A percentile compares a stretch with the other conserved stretches of the same genome.
phyloP scores from a whole-genome alignment of 2,113 vertebrate species.

The Egretta garzetta region DNA sequence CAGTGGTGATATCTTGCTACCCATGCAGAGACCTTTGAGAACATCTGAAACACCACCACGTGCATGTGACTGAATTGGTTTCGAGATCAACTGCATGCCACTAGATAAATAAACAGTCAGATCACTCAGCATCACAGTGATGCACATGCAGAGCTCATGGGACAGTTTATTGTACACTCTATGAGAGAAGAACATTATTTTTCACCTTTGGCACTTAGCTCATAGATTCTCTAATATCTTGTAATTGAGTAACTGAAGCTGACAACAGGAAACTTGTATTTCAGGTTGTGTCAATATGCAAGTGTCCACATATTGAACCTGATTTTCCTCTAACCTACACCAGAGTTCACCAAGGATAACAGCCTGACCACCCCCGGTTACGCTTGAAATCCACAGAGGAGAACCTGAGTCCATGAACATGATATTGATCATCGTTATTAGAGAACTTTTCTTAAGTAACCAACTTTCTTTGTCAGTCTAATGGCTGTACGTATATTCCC shows the following conservation, averaged over 20 bases:
- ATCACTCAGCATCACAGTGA: neutral
- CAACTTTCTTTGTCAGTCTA: neutral
- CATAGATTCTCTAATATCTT: neutral
- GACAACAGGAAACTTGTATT: neutral
- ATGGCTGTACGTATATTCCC: neutral
- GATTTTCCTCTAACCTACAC: neutral
- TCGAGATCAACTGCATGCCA: neutral
- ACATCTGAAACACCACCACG: neutral
- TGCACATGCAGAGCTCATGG: accelerated
- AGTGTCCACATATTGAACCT: neutral
- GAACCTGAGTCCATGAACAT: neutral
- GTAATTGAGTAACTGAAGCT: neutral
- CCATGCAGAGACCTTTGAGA: neutral
- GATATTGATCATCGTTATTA: neutral
- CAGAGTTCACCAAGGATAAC: neutral
- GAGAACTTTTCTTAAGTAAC: neutral
- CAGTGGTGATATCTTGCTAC: neutral
- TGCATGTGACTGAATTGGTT: neutral
- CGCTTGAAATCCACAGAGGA: neutral
- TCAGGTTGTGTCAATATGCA: neutral
- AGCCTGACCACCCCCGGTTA: neutral
- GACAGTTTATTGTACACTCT: neutral
- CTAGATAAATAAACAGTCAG: neutral
- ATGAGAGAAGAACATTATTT: neutral
- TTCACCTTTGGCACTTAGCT: neutral